phyloP scores from a whole-genome alignment of 2,113 vertebrate species.

The Gymnorhina tibicen region DNA sequence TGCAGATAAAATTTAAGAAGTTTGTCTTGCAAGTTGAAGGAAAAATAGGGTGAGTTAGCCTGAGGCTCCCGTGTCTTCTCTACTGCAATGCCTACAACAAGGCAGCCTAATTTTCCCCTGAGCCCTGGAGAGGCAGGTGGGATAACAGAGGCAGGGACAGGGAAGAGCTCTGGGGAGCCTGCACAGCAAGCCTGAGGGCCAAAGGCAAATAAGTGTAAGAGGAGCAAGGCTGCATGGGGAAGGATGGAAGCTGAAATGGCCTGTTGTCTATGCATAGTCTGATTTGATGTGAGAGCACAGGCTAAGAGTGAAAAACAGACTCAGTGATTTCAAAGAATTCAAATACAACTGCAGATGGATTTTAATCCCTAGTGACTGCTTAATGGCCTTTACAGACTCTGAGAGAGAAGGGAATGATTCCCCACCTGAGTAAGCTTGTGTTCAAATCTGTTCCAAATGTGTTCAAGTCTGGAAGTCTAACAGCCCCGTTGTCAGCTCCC shows the following conservation, averaged over 20 bases:
- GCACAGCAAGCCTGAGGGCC: not conserved
- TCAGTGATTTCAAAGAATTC: not conserved
- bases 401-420: not conserved
- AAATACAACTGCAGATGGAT: not conserved
- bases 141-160: not conserved
- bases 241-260: not conserved
- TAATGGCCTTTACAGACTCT: not conserved
- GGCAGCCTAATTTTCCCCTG: not conserved
- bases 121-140: not conserved
- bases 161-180: not conserved
- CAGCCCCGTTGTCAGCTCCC: not conserved
- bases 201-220: not conserved
- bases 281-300: not conserved
- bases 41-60: not conserved
- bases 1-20: not conserved
- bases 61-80: not conserved
- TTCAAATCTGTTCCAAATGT: not conserved
- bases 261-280: not conserved
- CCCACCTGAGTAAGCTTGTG: not conserved
- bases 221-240: not conserved
- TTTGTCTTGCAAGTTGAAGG: not conserved
- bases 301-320: not conserved
- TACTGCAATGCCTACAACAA: not conserved
- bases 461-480: not conserved
- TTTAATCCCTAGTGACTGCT: not conserved